Evolutionary conservation across 2,113 vertebrate genomes (phyloP).

Genomic region (Apodemus sylvaticus): DNA sequence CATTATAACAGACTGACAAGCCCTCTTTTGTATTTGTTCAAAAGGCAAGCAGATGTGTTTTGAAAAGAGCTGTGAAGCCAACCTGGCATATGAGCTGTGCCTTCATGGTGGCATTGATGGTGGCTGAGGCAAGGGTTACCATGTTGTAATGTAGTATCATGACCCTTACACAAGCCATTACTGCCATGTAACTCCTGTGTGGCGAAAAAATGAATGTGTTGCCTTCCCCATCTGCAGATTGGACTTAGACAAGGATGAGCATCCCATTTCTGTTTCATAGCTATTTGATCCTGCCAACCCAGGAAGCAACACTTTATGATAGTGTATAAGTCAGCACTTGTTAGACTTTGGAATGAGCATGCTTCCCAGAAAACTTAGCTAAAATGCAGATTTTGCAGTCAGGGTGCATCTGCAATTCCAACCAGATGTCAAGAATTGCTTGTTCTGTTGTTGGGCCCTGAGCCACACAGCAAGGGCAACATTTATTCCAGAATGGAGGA

Average conservation of each 20-base stretch:
- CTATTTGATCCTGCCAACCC: neutral
- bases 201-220: neutral
- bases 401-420: neutral
- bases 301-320: fast-evolving
- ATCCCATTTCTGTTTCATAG: neutral
- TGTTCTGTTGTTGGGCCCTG: neutral
- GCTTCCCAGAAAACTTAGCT: neutral
- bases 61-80: neutral
- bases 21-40: neutral
- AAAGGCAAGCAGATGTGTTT: neutral
- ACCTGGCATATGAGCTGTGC: neutral
- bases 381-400: neutral
- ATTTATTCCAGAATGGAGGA: neutral
- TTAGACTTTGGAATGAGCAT: neutral
- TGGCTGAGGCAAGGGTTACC: neutral
- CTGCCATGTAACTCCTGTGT: neutral
- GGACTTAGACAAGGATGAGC: neutral
- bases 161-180: neutral
- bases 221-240: neutral
- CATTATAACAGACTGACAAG: neutral
- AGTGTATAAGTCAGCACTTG: neutral
- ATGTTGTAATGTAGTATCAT: neutral
- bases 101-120: neutral
- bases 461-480: neutral
- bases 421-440: neutral